Percentiles rank a stretch among this genome's conserved stretches.
Evolutionary conservation across 1,140 invertebrate genomes (phyloP).

Genomic region (Camponotus vicinus): DNA sequence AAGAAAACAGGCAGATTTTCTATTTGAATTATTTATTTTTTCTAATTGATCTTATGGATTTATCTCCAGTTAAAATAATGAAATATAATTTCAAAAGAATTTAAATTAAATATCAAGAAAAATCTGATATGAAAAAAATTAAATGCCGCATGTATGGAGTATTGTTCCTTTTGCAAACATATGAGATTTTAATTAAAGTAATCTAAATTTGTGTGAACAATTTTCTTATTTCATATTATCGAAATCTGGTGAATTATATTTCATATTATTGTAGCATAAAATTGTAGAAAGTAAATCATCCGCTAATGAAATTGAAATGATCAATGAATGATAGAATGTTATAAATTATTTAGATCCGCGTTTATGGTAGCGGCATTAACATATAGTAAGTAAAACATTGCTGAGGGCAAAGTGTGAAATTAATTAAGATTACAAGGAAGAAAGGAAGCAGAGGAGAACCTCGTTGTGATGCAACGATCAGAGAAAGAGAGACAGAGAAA

Average conservation of each 20-base stretch:
- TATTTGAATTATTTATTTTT: neutral
- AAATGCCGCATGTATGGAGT: neutral
- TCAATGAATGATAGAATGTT: neutral
- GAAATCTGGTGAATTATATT: neutral
- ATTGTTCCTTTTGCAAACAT: neutral
- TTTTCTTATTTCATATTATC: neutral
- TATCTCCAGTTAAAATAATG: neutral
- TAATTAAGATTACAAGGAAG: conserved; percentile 53
- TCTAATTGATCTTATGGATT: neutral
- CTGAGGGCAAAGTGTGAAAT: conserved; percentile 18
- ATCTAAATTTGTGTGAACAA: neutral
- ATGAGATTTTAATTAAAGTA: neutral
- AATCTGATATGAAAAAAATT: neutral
- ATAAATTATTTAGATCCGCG: conserved; percentile 32
- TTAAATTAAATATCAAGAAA: neutral
- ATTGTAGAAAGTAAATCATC: neutral
- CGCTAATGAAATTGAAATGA: neutral
- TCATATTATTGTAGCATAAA: conserved; percentile 3
- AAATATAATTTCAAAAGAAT: neutral
- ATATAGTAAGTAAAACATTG: conserved; percentile 22
- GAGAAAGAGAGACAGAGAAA: conserved; percentile 5
- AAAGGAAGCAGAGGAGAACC: conserved; percentile 37
- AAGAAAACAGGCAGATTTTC: neutral
- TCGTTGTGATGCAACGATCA: conserved; percentile 54
- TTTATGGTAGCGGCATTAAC: conserved; percentile 23